Evolutionary conservation across 1,140 invertebrate species (phyloP).

Genomic region (Drosophila trapezifrons): DNA sequence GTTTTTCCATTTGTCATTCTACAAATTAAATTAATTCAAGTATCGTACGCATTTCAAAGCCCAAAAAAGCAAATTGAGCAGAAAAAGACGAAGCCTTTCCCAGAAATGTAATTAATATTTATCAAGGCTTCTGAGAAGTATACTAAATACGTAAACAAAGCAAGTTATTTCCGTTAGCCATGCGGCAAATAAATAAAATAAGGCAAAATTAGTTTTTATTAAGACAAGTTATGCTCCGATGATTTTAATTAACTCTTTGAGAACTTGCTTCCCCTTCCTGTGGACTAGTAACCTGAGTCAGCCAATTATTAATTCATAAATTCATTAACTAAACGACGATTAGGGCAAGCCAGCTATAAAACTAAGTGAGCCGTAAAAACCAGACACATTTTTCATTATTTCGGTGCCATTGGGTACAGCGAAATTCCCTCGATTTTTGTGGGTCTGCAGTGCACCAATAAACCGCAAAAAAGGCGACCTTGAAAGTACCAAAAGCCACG

Average conservation of each 20-base stretch:
- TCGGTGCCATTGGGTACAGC: conserved; percentile 3
- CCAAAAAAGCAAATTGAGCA: neutral
- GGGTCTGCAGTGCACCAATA: conserved; percentile 27
- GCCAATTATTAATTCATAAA: conserved; percentile 36
- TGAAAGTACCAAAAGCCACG: conserved; percentile 51
- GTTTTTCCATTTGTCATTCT: neutral
- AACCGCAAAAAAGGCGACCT: conserved; percentile 46
- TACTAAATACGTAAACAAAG: neutral
- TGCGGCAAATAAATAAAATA: neutral
- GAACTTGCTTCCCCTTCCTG: conserved; percentile 42
- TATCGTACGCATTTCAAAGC: neutral
- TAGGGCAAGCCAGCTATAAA: conserved; percentile 17
- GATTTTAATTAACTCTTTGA: conserved; percentile 28
- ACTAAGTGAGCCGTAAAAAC: conserved; percentile 20
- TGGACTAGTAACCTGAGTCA: conserved; percentile 24
- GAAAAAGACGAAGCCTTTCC: neutral
- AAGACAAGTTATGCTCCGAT: conserved; percentile 16
- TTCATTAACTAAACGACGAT: conserved; percentile 17
- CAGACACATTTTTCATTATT: neutral
- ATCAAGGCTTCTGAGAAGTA: conserved; percentile 16
- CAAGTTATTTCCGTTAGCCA: conserved; percentile 22
- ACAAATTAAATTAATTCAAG: neutral
- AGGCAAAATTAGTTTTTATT: neutral
- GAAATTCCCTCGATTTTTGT: neutral
- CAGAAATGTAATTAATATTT: conserved; percentile 13